Percentiles rank a stretch among this genome's conserved stretches.
phyloP scores from a whole-genome alignment of 1,140 invertebrate species.

The Lepidurus arcticus region DNA sequence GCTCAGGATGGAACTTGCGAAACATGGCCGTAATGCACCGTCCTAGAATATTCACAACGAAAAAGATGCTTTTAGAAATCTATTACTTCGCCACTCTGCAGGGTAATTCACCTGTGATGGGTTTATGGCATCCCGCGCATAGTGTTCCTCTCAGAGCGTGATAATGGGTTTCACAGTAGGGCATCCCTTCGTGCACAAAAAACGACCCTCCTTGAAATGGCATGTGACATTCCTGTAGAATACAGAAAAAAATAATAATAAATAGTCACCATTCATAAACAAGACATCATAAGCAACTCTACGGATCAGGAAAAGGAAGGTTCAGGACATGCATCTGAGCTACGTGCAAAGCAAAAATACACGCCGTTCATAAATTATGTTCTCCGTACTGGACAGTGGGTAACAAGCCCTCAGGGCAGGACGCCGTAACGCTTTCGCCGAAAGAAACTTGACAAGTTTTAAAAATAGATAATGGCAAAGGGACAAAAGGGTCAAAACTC shows the following conservation, averaged over 20 bases:
- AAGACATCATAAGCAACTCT: neutral
- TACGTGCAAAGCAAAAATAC: slow-evolving; percentile 1
- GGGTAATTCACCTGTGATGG: slow-evolving; percentile 67
- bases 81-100: slow-evolving; percentile 23
- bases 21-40: slow-evolving; percentile 99
- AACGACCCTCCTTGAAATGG: slow-evolving; percentile 89
- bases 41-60: slow-evolving; percentile 49
- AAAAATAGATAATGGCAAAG: neutral
- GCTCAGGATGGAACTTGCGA: slow-evolving; percentile 96
- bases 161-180: slow-evolving; percentile 97
- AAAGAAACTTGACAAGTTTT: neutral
- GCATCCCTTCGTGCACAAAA: slow-evolving; percentile 91
- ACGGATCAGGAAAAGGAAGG: neutral
- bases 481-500: neutral
- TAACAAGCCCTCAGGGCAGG: neutral
- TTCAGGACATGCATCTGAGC: neutral
- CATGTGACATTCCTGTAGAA: slow-evolving; percentile 78
- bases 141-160: slow-evolving; percentile 92
- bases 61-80: neutral
- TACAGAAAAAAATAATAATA: slow-evolving; percentile 37
- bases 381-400: neutral
- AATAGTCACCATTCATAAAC: neutral
- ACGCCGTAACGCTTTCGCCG: neutral
- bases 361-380: neutral
- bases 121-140: slow-evolving; percentile 95